Percentiles rank a stretch among this genome's conserved stretches.
Conservation (phyloP, 2,797 vertebrate species). For the Cottoperca gobio region DNA sequence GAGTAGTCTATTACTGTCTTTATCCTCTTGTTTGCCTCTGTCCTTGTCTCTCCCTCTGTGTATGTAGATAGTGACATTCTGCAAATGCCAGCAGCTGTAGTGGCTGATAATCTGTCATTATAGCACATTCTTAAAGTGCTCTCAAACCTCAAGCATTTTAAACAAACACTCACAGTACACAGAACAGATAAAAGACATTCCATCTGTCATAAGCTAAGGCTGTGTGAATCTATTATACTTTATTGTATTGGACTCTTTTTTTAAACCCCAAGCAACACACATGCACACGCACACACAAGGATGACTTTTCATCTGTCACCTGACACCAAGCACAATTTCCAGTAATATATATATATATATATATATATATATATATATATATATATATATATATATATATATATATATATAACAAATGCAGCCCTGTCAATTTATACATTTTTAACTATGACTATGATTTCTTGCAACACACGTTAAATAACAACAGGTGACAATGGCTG, state of each 20-base stretch:
- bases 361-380: too few species aligned
- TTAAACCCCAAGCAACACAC: slow-evolving; percentile 9
- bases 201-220: slow-evolving; percentile 25
- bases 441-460: background rate
- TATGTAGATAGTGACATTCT: slow-evolving; percentile 70
- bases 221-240: slow-evolving; percentile 39
- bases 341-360: too few species aligned
- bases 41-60: slow-evolving; percentile 49
- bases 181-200: slow-evolving; percentile 33
- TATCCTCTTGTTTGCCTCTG: slow-evolving; percentile 48
- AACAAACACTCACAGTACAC: slow-evolving; percentile 7
- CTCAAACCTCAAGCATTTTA: slow-evolving; percentile 51
- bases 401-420: too few species aligned
- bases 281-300: background rate
- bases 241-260: slow-evolving; percentile 40
- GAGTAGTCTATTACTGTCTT: slow-evolving; percentile 30
- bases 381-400: too few species aligned
- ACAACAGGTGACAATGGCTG: background rate
- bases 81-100: slow-evolving; percentile 72
- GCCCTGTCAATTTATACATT: background rate
- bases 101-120: slow-evolving; percentile 71
- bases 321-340: slow-evolving; percentile 1
- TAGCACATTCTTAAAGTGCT: slow-evolving; percentile 59
- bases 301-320: slow-evolving; percentile 8
- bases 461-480: background rate